These are phyloP conservation scores for Spialia ferax DNA, from an alignment of 2,888 invertebrate genomes.

Conservation along the genomic window DNA sequence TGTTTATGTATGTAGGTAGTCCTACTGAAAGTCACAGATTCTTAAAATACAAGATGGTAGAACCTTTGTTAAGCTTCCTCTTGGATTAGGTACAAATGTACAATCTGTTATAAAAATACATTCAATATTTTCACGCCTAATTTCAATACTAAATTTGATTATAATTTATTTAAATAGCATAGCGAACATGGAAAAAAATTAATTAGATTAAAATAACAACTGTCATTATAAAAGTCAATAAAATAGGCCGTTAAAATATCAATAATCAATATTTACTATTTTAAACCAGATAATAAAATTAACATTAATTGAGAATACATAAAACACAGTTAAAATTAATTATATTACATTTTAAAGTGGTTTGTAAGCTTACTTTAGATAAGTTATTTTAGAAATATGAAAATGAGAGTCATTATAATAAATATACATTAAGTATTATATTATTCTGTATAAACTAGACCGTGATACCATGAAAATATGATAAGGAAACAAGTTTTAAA, in stretches of 20 bases:
- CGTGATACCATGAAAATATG: background rate
- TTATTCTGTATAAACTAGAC: background rate
- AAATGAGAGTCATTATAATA: slow-evolving; percentile 13
- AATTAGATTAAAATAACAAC: background rate
- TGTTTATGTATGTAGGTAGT: no score
- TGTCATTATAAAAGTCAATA: background rate
- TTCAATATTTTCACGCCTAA: no score
- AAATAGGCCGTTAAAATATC: slow-evolving; percentile 16
- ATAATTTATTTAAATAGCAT: background rate
- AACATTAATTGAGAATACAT: slow-evolving; percentile 6
- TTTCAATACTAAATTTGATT: background rate
- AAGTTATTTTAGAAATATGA: slow-evolving; percentile 18
- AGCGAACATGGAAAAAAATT: background rate
- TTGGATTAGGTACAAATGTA: no score
- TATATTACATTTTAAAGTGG: background rate
- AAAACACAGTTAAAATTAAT: slow-evolving; percentile 8
- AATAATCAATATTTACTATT: slow-evolving; percentile 12
- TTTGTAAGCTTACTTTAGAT: background rate
- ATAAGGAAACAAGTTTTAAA: background rate
- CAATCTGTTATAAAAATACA: no score
- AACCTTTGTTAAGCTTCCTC: no score
- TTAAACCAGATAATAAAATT: slow-evolving; percentile 14
- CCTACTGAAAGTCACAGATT: no score
- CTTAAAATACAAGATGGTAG: no score
- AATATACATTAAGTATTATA: background rate